A percentile compares a stretch with the other conserved stretches of the same genome.
phyloP scores from a whole-genome alignment of 92 coral and sea anemone species.

The Metridium senile region DNA sequence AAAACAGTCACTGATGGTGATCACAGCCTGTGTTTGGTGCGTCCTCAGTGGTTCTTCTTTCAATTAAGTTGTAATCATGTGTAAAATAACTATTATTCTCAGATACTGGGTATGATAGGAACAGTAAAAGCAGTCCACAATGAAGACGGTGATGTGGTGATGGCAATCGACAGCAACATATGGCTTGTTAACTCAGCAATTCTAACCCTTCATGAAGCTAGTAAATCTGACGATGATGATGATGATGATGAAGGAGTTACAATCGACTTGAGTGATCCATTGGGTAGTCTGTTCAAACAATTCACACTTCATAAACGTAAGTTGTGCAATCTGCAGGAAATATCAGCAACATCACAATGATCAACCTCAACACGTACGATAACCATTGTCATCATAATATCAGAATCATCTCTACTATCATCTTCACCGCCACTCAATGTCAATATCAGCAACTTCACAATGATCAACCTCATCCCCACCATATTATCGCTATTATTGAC shows the following conservation, averaged over 20 bases:
- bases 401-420: neutral
- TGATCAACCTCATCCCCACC: too few species aligned
- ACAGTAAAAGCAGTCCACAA: constrained; percentile 42
- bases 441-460: too few species aligned
- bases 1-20: too few species aligned
- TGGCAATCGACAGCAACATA: constrained; percentile 35
- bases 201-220: constrained; percentile 33
- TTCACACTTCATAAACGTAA: constrained; percentile 10
- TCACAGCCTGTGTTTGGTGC: too few species aligned
- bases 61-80: too few species aligned
- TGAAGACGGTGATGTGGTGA: constrained; percentile 32
- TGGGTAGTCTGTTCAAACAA: neutral
- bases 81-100: too few species aligned
- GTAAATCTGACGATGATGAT: neutral
- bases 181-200: constrained; percentile 57
- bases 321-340: too few species aligned
- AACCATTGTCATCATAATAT: too few species aligned
- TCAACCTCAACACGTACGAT: too few species aligned
- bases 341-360: too few species aligned
- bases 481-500: too few species aligned
- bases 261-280: constrained; percentile 3
- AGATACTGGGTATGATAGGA: constrained; percentile 65
- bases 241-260: constrained; percentile 5
- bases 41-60: too few species aligned
- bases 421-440: neutral